Base-by-base conservation (phyloP, 2,888 invertebrate species). In the Pachycephus smyrnensis region DNA sequence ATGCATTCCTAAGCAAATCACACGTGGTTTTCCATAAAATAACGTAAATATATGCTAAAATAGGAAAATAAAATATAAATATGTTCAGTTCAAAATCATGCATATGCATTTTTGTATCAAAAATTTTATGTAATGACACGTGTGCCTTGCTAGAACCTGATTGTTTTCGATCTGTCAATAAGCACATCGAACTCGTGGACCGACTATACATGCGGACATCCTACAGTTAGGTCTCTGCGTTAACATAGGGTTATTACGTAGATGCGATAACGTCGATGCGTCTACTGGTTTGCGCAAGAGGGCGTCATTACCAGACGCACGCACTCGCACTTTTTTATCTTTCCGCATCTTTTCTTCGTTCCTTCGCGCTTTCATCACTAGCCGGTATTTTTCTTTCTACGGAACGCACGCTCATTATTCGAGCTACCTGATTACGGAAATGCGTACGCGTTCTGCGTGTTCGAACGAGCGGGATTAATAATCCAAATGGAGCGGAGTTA, bases 401-500 rank as follows among this genome's bases (percentile, higher is more conserved):
- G 69, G 32, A 69, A 75, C n/a, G n/a, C n/a, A 37, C 35, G 15
- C 40, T 68, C 32, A 37, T 30, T 73, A 15, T 31, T 68, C 37
- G 37, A 71, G 31, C 35, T 31, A 35, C 75, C 40, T 77, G 79
- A 80, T 80, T 79, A 79, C 71, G 76, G 73, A 80, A 79, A 80
- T 79, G 73, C 77, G 69, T 37, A 68, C 35, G 35, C 37, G 31
- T 31, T 37, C 35, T 23, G 15, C 68, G 75, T 30, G 15, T 40
- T 73, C 75, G 77, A 40, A 69, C 74, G 71, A 75, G 79, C 73
- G 68, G 73, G 76, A 79, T 83, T 86, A 83, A 86, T 84, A 83
- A 86, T 85, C 79, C 71, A 81, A 85, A 85, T 83, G 80, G 80
- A 78, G 75, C 68, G 73, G 80, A 71, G 79, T 78, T 81, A 76